These are phyloP conservation scores for Zaprionus davidi DNA, from an alignment of 1,140 invertebrate genomes.

Conservation along the genomic window DNA sequence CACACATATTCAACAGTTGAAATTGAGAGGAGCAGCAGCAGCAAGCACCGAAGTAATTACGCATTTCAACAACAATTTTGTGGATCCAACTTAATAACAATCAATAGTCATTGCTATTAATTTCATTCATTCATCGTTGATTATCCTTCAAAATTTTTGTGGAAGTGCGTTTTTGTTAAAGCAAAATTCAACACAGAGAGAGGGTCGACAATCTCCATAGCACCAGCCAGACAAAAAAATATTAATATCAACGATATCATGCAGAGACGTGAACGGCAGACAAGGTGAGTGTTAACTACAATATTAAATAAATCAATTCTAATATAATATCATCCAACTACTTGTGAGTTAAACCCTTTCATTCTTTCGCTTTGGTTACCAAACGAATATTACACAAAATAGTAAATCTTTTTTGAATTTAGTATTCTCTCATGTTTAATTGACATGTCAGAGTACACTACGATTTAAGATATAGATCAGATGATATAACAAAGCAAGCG, in stretches of 20 bases:
- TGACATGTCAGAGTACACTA: background rate
- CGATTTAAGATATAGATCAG: background rate
- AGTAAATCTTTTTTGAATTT: background rate
- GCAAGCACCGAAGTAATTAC: conserved; percentile 8
- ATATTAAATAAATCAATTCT: too few species aligned
- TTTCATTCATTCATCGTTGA: conserved; percentile 31
- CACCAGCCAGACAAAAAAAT: conserved; percentile 19
- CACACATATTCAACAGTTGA: conserved; percentile 43
- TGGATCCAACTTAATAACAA: conserved; percentile 53
- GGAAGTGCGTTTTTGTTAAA: conserved; percentile 52
- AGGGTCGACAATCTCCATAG: conserved; percentile 20
- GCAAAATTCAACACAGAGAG: conserved; percentile 56
- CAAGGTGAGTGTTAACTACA: conserved; percentile 59
- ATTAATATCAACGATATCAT: conserved; percentile 51
- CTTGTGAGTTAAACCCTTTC: too few species aligned
- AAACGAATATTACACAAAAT: background rate
- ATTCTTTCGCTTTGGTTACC: background rate
- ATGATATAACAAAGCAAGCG: background rate
- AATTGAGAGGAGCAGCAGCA: conserved; percentile 1
- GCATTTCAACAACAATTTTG: conserved; percentile 43
- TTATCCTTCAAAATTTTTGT: conserved; percentile 67
- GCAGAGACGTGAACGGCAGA: conserved; percentile 76
- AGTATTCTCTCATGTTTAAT: background rate
- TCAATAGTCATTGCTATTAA: conserved; percentile 42
- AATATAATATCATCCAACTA: too few species aligned